Base-by-base conservation (phyloP, 2,113 vertebrate species). In the Gasterosteus aculeatus region DNA sequence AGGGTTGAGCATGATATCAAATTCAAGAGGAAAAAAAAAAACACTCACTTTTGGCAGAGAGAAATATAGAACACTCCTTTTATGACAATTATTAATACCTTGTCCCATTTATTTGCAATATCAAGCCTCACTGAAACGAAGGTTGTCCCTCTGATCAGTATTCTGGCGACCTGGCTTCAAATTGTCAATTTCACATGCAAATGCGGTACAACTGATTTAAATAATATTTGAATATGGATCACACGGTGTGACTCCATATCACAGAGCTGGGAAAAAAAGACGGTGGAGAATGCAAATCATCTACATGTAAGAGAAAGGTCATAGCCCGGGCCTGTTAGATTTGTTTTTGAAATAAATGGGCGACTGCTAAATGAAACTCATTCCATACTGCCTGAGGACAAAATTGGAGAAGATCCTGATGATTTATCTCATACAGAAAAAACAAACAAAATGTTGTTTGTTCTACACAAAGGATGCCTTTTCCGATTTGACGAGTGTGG, bases 181-280 rank as follows among this genome's bases (percentile, higher is more conserved):
- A 92, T 93, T 87, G 83, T 92, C 88, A 94, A 94, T 94, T 94
- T 91, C 77, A 91, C 85, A 94, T 94, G 93, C 92, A 93, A 94
- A 94, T 93, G 77, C 44, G 53, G 77, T 80, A 81, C 78, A 77
- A 64, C 88, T 93, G 80, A 93, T 94, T 93, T 94, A 87, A 94
- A 94, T 93, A 94, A 84, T 83, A 92, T 94, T 93, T 93, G 92
- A 92, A 94, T 94, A 93, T 94, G 93, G 91, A 93, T 92, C 89
- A 91, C 92, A 91, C 88, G 86, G 86, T 85, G 83, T 85, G 81
- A 84, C 83, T 91, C 75, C 84, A 88, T 91, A 93, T 89, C 86
- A 89, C 80, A 78, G 84, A 70, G 82, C 65, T 67, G 75, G 53
- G 41, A 71, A 84, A 87, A 84, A 72, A 81, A 67, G 56, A 84